Percentiles rank a stretch among this genome's conserved stretches.
Evolutionary conservation across 2,797 vertebrate genomes (phyloP).

Genomic region (Enteromius treurensis): DNA sequence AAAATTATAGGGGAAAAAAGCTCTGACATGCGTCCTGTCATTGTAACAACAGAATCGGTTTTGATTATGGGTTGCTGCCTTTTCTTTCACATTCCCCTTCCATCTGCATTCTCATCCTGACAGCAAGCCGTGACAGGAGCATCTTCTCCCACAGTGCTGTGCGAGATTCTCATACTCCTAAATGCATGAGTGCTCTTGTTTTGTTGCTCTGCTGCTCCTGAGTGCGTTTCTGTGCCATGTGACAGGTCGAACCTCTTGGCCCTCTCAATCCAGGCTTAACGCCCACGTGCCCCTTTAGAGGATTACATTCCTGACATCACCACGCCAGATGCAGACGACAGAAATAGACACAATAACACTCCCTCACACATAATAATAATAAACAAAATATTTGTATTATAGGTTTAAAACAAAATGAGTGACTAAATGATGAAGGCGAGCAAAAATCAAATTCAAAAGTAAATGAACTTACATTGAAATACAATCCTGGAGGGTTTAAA

Average conservation of each 20-base stretch:
- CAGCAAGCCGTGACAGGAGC: background rate
- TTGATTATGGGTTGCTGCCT: background rate
- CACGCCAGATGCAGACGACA: slow-evolving; percentile 75
- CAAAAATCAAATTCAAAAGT: background rate
- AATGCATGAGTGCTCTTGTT: slow-evolving; percentile 30
- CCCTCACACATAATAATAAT: slow-evolving; percentile 13
- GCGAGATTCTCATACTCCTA: slow-evolving; percentile 12
- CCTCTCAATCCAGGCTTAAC: slow-evolving; percentile 73
- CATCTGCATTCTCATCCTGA: slow-evolving; percentile 10
- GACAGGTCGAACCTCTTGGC: slow-evolving; percentile 66
- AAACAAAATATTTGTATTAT: too few relatives aligned
- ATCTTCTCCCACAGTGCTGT: slow-evolving; percentile 20
- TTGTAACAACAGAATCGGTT: background rate
- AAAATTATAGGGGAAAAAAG: background rate
- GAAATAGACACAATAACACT: slow-evolving; percentile 68
- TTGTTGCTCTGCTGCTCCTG: slow-evolving; percentile 29
- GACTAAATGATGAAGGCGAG: background rate
- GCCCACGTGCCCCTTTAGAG: slow-evolving; percentile 73
- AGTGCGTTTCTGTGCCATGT: slow-evolving; percentile 58
- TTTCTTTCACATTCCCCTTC: background rate
- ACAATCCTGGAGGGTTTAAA: background rate
- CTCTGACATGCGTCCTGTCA: background rate
- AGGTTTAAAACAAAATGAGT: too few relatives aligned
- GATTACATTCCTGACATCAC: slow-evolving; percentile 79
- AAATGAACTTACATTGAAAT: background rate